Base-by-base conservation (phyloP, 2,797 vertebrate genomes). In the Acanthopagrus latus region DNA sequence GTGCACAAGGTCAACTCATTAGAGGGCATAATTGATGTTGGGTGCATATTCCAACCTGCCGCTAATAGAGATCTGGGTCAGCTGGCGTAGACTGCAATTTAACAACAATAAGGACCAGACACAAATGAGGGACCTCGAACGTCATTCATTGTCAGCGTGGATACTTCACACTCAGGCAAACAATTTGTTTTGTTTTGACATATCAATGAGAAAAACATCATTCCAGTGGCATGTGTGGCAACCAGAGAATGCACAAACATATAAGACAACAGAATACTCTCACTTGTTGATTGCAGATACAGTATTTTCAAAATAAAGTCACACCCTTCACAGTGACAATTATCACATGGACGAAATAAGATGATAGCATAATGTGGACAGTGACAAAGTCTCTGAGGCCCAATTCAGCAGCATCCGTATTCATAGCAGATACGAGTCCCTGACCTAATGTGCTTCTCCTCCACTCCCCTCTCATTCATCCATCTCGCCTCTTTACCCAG, bases 1-100 rank as follows among this genome's bases (percentile, higher is more conserved):
- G 74, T 71, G 79, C 80, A 88, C 88, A 89, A 84, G 89, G 90
- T 92, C 89, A 88, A 64, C 86, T 93, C 88, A 92, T 93, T 91
- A 92, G 71, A 86, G 78, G 76, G 70, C 76, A 86, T 90, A 89
- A 89, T 83, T 91, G 80, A 90, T 90, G 83, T 75, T 62, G 80
- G 81, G 78, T 63, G 59, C 78, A 63, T 68, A 85, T 80, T 64
- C 57, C 51, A 76, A 82, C 76, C 83, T 88, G 69, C 69, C 43
- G 27, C 74, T 79, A 75, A 84, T 71, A 81, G 77, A 82, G 78
- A 83, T 83, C 25, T 67, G 59, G 80, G 74, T 86, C 81, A 76
- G 57, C 23, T 18, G n/a, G 41, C 59, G 52, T 66, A 71, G 80
- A 23, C 18, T 2, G 38, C 65, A 80, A 76, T 89, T 82, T 82